These are phyloP conservation scores for Gryllus longicercus DNA, from an alignment of 2,888 invertebrate species.

Conservation along the genomic window DNA sequence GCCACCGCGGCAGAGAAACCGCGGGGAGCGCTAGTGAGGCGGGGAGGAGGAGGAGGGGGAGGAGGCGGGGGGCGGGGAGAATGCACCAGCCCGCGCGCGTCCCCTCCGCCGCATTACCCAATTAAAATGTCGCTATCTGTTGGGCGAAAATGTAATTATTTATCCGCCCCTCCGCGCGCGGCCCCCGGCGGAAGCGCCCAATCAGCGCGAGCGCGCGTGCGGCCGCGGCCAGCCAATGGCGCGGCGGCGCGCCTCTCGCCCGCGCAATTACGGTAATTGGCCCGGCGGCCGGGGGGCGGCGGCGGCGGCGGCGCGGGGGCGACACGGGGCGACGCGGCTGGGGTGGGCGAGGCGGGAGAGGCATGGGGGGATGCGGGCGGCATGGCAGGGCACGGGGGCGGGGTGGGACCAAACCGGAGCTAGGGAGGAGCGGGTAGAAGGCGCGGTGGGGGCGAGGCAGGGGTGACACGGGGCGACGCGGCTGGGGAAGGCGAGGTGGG, in stretches of 20 bases:
- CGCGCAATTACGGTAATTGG: conserved; percentile 7
- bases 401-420: no score
- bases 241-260: not conserved
- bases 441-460: no score
- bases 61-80: not conserved
- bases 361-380: no score
- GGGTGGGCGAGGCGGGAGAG: no score
- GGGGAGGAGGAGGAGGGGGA: not conserved
- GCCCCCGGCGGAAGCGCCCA: not conserved
- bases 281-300: not conserved
- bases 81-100: not conserved
- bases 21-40: not conserved
- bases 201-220: not conserved
- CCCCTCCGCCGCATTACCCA: not conserved
- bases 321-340: not conserved
- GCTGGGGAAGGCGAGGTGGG: no score
- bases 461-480: no score
- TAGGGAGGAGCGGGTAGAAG: no score
- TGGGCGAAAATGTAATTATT: conserved; percentile 17
- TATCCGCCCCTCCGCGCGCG: not conserved
- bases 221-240: not conserved
- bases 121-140: not conserved
- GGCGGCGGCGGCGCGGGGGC: not conserved
- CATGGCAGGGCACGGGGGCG: no score
- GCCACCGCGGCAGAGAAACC: not conserved